These are phyloP conservation scores for Drosophila busckii DNA, from an alignment of 1,140 invertebrate species.

Conservation along the genomic window DNA sequence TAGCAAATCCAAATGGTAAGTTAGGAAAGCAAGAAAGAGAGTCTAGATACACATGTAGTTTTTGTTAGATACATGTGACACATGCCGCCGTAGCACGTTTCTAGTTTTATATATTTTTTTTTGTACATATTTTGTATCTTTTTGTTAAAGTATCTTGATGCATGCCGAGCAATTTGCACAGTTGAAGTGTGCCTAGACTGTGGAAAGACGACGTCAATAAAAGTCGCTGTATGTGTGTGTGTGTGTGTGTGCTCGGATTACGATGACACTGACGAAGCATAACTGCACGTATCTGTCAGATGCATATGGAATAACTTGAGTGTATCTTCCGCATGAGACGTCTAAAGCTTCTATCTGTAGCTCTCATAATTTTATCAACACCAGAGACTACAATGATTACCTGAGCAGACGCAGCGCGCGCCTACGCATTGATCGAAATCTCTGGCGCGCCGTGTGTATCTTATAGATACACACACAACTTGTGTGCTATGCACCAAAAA, in stretches of 20 bases:
- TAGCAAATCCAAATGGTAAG: slow-evolving; percentile 35
- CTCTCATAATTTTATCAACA: too few species aligned
- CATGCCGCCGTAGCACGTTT: slow-evolving; percentile 65
- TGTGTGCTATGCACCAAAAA: slow-evolving; percentile 47
- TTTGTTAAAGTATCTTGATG: slow-evolving; percentile 39
- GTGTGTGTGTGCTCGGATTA: slow-evolving; percentile 50
- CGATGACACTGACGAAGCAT: slow-evolving; percentile 55
- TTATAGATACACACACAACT: slow-evolving; percentile 44
- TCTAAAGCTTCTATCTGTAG: slow-evolving; percentile 17
- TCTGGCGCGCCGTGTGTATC: slow-evolving; percentile 36
- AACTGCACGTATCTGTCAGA: slow-evolving; percentile 62
- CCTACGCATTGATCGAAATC: slow-evolving; percentile 31
- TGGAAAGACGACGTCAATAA: slow-evolving; percentile 65
- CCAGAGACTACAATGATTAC: too few species aligned
- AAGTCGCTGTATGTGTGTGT: too few species aligned
- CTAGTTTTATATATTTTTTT: slow-evolving; percentile 36
- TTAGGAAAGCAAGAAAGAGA: slow-evolving; percentile 21
- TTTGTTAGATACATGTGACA: slow-evolving; percentile 66
- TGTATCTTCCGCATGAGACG: slow-evolving; percentile 68
- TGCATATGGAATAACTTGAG: slow-evolving; percentile 25
- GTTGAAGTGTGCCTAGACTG: slow-evolving; percentile 75
- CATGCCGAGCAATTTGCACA: slow-evolving; percentile 64
- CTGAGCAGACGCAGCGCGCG: slow-evolving; percentile 2
- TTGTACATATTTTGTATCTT: slow-evolving; percentile 5
- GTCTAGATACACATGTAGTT: slow-evolving; percentile 22